phyloP scores from a whole-genome alignment of 2,113 vertebrate genomes.

The Pholis gunnellus region DNA sequence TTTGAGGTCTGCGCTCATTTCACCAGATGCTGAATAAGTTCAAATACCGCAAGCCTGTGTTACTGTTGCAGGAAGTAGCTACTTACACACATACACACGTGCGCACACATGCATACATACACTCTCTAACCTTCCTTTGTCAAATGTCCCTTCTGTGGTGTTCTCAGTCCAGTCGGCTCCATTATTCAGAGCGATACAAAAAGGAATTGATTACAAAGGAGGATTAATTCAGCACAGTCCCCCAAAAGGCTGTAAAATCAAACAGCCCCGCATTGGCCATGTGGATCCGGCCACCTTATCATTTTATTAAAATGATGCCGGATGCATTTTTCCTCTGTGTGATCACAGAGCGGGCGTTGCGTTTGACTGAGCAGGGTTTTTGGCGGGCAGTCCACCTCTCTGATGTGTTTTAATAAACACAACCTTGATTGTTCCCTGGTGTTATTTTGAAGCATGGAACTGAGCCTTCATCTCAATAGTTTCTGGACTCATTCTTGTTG shows the following conservation, averaged over 20 bases:
- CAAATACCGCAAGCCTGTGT: conserved; percentile 49
- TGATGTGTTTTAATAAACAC: conserved; percentile 80
- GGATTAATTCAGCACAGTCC: conserved; percentile 39
- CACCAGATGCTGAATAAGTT: conserved; percentile 74
- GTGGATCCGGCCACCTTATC: conserved; percentile 67
- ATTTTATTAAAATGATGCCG: conserved; percentile 67
- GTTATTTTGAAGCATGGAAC: conserved; percentile 77
- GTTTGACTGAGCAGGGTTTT: conserved; percentile 60
- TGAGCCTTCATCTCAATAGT: conserved; percentile 76
- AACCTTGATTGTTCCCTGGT: conserved; percentile 77
- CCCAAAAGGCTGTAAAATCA: conserved; percentile 56
- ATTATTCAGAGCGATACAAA: conserved; percentile 54
- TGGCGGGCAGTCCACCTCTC: conserved; percentile 70
- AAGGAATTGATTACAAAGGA: conserved; percentile 64
- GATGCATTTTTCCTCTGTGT: conserved; percentile 56
- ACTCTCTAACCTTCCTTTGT: conserved; percentile 18
- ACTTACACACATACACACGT: conserved; percentile 34
- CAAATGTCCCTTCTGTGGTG: conserved; percentile 18
- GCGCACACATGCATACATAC: neutral
- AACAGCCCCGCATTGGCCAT: conserved; percentile 50
- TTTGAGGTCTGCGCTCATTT: conserved; percentile 50
- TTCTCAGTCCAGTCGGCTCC: conserved; percentile 22
- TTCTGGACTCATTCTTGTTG: conserved; percentile 79
- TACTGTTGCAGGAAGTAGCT: conserved; percentile 75
- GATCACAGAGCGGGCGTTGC: conserved; percentile 62